These are phyloP conservation scores for Watsonalla binaria DNA, from an alignment of 2,888 invertebrate genomes.

Conservation along the genomic window DNA sequence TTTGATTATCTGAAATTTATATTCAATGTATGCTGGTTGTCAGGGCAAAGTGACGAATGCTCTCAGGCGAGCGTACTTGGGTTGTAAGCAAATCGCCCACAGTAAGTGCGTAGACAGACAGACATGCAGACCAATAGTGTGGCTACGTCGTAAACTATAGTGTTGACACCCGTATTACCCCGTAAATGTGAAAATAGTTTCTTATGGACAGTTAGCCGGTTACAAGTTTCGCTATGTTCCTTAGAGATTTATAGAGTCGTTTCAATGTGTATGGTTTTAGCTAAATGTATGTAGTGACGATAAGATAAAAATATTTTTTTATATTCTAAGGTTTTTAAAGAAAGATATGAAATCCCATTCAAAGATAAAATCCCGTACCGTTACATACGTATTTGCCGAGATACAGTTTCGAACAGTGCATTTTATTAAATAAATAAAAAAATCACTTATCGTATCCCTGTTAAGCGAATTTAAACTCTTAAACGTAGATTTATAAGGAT, in stretches of 20 bases:
- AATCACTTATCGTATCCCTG: too few relatives aligned
- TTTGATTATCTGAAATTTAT: not conserved
- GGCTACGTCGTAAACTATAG: conserved; percentile 19
- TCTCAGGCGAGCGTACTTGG: conserved; percentile 75
- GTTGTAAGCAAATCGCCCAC: conserved; percentile 78
- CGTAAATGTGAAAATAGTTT: conserved; percentile 3
- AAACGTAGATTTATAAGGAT: too few relatives aligned
- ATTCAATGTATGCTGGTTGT: conserved; percentile 25
- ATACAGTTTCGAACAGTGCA: too few relatives aligned
- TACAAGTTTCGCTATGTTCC: not conserved
- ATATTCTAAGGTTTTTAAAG: too few relatives aligned
- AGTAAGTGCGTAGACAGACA: conserved; percentile 70
- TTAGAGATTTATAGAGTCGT: not conserved
- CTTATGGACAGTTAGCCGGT: not conserved
- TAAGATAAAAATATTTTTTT: too few relatives aligned
- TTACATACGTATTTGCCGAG: too few relatives aligned
- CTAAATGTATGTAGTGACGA: not conserved
- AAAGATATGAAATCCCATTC: too few relatives aligned
- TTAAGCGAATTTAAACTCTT: too few relatives aligned
- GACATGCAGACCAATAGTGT: conserved; percentile 25
- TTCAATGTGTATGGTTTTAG: not conserved
- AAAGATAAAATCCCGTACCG: too few relatives aligned
- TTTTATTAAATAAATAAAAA: too few relatives aligned
- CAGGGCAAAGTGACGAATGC: conserved; percentile 77
- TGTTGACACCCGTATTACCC: conserved; percentile 3